phyloP scores from a whole-genome alignment of 1,140 invertebrate species.

The Cyclargus thomasi region DNA sequence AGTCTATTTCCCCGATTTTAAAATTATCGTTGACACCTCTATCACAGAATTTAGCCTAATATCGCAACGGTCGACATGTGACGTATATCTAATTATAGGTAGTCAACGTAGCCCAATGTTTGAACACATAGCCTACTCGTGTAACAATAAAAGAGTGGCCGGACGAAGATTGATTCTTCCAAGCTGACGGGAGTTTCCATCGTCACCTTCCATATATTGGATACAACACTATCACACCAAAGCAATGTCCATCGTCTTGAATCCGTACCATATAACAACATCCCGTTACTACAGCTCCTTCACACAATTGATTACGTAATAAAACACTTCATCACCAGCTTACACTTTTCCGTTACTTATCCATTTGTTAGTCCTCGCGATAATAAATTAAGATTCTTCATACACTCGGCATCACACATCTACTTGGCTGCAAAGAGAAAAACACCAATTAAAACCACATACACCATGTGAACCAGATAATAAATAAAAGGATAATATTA shows the following conservation, averaged over 20 bases:
- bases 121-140: constrained; percentile 22
- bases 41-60: constrained; percentile 59
- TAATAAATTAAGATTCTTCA: constrained; percentile 70
- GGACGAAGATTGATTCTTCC: constrained; percentile 45
- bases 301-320: constrained; percentile 45
- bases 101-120: constrained; percentile 31
- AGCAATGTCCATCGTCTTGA: constrained; percentile 60
- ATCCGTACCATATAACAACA: constrained; percentile 45
- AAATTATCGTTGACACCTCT: constrained; percentile 27
- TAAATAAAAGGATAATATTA: too few species aligned
- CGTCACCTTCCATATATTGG: constrained; percentile 67
- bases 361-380: constrained; percentile 64
- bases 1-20: constrained; percentile 27
- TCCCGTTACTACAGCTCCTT: constrained; percentile 46
- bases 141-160: constrained; percentile 34
- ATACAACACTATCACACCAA: constrained; percentile 73
- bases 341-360: constrained; percentile 66
- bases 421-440: constrained; percentile 54
- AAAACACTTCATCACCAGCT: constrained; percentile 58
- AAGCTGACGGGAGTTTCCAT: constrained; percentile 58
- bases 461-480: not conserved
- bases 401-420: constrained; percentile 38
- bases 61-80: constrained; percentile 46
- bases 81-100: constrained; percentile 35
- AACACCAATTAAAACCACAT: not conserved